Percentiles rank a stretch among this genome's conserved stretches.
phyloP scores from a whole-genome alignment of 2,113 vertebrate species.

The Chunga burmeisteri region DNA sequence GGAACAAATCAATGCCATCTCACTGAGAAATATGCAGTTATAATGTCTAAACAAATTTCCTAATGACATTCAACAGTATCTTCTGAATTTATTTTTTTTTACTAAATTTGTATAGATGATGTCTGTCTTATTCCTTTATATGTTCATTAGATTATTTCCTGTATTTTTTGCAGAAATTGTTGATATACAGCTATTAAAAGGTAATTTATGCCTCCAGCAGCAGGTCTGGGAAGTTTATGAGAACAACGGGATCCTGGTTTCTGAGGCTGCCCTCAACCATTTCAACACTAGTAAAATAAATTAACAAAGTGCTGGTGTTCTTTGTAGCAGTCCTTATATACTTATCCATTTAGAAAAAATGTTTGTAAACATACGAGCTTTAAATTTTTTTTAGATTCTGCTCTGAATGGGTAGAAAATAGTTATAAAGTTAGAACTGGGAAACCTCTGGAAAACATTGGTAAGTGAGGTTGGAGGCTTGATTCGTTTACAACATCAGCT shows the following conservation, averaged over 20 bases:
- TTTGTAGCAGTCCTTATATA: neutral
- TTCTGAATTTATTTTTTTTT: neutral
- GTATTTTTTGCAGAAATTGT: neutral
- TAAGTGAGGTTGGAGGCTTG: neutral
- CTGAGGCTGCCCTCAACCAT: neutral
- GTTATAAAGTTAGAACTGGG: neutral
- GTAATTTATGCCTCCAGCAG: neutral
- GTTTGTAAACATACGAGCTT: rapidly evolving
- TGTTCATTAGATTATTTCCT: neutral
- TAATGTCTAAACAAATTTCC: neutral
- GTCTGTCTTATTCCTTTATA: neutral
- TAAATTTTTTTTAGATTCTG: neutral
- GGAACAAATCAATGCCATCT: neutral
- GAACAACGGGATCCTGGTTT: neutral
- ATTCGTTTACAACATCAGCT: neutral
- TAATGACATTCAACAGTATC: neutral
- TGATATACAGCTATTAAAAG: neutral
- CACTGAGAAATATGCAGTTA: neutral
- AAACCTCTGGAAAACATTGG: neutral
- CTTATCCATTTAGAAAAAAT: neutral
- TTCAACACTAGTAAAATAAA: neutral
- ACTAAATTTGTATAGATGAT: neutral
- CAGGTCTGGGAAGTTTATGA: neutral
- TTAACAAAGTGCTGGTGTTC: neutral
- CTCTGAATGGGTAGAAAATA: neutral